Evolutionary conservation across 2,888 invertebrate genomes (phyloP).

Genomic region (Orthosia gothica): DNA sequence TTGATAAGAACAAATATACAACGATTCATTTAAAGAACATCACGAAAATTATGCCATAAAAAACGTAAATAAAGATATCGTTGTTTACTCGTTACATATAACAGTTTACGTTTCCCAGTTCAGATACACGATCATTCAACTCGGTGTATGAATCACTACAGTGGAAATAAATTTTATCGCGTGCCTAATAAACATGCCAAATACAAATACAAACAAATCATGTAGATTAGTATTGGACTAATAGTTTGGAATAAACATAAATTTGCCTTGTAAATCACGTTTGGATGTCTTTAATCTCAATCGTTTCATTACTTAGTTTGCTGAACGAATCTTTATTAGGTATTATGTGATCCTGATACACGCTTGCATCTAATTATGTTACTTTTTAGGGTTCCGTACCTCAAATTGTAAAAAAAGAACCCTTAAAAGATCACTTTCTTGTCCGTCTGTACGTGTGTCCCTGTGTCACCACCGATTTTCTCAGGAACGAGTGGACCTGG

Average conservation of each 20-base stretch:
- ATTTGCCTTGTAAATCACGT: constrained; percentile 23
- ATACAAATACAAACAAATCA: constrained; percentile 42
- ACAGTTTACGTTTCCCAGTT: constrained; percentile 41
- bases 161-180: constrained; percentile 42
- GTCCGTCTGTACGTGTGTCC: too few relatives aligned
- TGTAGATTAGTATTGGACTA: constrained; percentile 27
- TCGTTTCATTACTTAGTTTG: neutral
- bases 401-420: too few relatives aligned
- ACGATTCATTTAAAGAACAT: constrained; percentile 5
- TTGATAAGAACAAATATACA: constrained; percentile 13
- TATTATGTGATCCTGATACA: neutral
- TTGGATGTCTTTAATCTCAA: constrained; percentile 26
- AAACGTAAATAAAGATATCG: constrained; percentile 35
- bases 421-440: too few relatives aligned
- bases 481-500: too few relatives aligned
- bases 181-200: constrained; percentile 55
- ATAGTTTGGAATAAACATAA: constrained; percentile 21
- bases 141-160: constrained; percentile 48
- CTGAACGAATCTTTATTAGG: neutral
- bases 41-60: constrained; percentile 9
- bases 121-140: constrained; percentile 48
- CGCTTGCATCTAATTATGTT: too few relatives aligned
- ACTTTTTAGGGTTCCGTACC: too few relatives aligned
- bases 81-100: constrained; percentile 35
- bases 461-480: too few relatives aligned